Evolutionary conservation across 2,888 invertebrate species (phyloP).

Genomic region (Disparrhopalites patrizii): DNA sequence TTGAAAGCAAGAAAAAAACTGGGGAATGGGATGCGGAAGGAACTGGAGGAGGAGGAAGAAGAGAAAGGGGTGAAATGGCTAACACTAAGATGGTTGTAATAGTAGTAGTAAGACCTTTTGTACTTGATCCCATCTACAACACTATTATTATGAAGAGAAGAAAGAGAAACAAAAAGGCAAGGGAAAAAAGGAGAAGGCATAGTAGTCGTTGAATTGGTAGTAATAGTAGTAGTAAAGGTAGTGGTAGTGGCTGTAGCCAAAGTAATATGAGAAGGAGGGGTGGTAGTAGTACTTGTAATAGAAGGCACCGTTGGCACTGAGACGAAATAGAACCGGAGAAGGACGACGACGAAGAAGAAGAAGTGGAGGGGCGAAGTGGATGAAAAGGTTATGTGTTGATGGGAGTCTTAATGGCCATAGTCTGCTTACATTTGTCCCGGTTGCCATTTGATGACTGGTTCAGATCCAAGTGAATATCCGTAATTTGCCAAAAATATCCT

Average conservation of each 20-base stretch:
- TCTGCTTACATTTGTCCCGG: conserved; percentile 66
- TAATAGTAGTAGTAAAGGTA: too few relatives aligned
- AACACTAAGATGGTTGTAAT: too few relatives aligned
- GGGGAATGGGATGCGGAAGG: not conserved
- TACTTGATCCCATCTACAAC: not conserved
- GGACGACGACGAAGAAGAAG: not conserved
- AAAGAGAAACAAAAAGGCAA: too few relatives aligned
- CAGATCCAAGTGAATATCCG: conserved; percentile 86
- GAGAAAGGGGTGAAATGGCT: too few relatives aligned
- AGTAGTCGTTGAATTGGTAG: too few relatives aligned
- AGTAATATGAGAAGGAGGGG: too few relatives aligned
- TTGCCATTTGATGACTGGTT: conserved; percentile 71
- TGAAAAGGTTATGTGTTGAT: not conserved
- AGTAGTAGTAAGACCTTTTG: not conserved
- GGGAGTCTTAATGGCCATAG: not conserved
- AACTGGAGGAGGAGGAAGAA: not conserved
- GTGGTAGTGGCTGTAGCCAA: too few relatives aligned
- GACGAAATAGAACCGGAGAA: not conserved
- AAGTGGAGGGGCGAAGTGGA: not conserved
- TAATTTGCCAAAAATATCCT: conserved; percentile 96
- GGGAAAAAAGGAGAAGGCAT: too few relatives aligned
- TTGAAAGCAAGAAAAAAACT: not conserved
- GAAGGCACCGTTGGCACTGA: not conserved
- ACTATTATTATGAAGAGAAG: too few relatives aligned
- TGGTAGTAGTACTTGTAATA: too few relatives aligned